Evolutionary conservation across 1,140 invertebrate species (phyloP), one percentile per base, ranked within the genome.

Genomic region (Pararge aegeria): DNA sequence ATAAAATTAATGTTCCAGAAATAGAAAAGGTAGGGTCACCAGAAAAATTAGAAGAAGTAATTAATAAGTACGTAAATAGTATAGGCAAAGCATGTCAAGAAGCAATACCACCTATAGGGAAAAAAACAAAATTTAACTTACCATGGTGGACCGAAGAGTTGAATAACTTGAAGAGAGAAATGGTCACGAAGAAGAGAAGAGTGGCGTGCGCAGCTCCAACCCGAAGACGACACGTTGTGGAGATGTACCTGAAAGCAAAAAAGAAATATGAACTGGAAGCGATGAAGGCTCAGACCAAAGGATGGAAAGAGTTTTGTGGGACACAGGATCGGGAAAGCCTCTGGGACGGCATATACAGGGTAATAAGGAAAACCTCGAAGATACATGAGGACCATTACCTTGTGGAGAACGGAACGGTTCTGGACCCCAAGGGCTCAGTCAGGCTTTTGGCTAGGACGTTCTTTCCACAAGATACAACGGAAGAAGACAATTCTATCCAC

Each of bases 51-150:
- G 55, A 55, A 6, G 19, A 21, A 6, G 7, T 27, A 2, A 10
- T 55, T 46, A 12, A 21, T 0, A 55, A 44, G 15, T 61, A 57
- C 13, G 49, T 15, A 15, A 15, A 29, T 5, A 18, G 10, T 2
- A 55, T 67, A n/a, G 27, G n/a, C 5, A 29, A 40, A 24, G 21
- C 57, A 5, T 57, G 61, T 27, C 27, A 60, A 30, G 24, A 55
- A 18, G n/a, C 16, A 2, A 58, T 67, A 29, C 0, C 48, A 3
- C 20, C 2, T 49, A 9, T 19, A 54, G 18, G 60, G 0, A 3
- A 12, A 38, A 0, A 20, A 18, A 7, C n/a, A 42, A 40, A 42
- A 9, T 38, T 1, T n/a, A 38, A 9, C 0, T 19, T 40, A 10
- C 55, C 55, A 7, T 57, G 55, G 42, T 34, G 24, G 18, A 27